Conservation (phyloP, 2,888 invertebrate species). For the Erpobdella octoculata region DNA sequence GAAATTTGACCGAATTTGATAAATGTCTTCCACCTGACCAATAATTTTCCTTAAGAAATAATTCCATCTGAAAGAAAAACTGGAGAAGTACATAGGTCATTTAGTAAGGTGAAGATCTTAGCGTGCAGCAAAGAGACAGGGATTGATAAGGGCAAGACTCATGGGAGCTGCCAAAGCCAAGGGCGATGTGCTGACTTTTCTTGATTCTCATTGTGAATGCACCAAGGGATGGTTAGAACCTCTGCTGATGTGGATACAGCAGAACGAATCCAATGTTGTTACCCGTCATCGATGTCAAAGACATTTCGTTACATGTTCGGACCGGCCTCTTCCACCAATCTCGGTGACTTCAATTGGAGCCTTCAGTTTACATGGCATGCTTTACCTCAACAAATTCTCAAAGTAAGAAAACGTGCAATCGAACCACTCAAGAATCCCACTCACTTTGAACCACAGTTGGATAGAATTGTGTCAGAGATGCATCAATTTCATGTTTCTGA, state of each 20-base stretch:
- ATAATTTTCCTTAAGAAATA: not conserved
- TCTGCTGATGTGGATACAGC: constrained; percentile 46
- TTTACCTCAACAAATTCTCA: constrained; percentile 67
- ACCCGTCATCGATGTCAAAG: constrained; percentile 53
- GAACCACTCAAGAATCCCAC: constrained; percentile 37
- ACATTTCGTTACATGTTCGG: constrained; percentile 51
- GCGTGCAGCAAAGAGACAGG: constrained; percentile 77
- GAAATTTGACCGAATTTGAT: constrained; percentile 8
- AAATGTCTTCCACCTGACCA: not conserved
- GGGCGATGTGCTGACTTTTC: constrained; percentile 85
- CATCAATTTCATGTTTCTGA: not conserved
- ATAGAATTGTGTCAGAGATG: not conserved
- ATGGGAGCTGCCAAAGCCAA: constrained; percentile 76
- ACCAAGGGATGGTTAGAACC: constrained; percentile 58
- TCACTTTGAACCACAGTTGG: not conserved
- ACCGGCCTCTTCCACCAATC: constrained; percentile 49
- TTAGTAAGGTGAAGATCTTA: constrained; percentile 78
- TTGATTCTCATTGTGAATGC: constrained; percentile 98
- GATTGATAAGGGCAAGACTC: constrained; percentile 84
- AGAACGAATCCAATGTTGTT: constrained; percentile 45
- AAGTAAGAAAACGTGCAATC: constrained; percentile 41
- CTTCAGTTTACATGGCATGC: constrained; percentile 93
- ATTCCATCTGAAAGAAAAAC: constrained; percentile 72
- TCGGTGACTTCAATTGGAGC: constrained; percentile 63
- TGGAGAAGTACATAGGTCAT: constrained; percentile 85